These are phyloP conservation scores for Nycteola revayana DNA, from an alignment of 2,888 invertebrate species.

Conservation along the genomic window DNA sequence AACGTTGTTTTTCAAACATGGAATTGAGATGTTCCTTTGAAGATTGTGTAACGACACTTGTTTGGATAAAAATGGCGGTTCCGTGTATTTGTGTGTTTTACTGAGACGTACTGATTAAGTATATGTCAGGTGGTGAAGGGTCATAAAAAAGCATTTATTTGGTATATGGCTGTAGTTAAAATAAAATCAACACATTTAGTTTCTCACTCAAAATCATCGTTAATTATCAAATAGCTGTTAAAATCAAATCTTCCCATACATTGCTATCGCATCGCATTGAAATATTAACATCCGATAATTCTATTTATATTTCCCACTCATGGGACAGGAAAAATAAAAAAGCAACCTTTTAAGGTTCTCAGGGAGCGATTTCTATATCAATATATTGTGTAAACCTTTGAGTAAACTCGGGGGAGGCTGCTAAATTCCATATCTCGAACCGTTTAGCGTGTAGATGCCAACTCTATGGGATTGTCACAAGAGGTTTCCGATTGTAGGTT, in stretches of 20 bases:
- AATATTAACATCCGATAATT: conserved; percentile 50
- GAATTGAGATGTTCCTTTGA: conserved; percentile 32
- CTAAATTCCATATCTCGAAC: conserved; percentile 77
- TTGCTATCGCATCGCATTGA: conserved; percentile 27
- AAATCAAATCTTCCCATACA: not conserved
- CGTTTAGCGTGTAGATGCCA: conserved; percentile 56
- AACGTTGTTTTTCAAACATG: conserved; percentile 28
- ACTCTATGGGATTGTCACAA: conserved; percentile 39
- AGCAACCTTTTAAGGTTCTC: conserved; percentile 49
- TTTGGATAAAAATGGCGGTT: not conserved
- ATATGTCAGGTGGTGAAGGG: too few relatives aligned
- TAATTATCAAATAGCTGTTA: not conserved
- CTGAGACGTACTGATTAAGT: too few relatives aligned
- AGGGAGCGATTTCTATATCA: conserved; percentile 58
- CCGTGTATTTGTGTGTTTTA: not conserved
- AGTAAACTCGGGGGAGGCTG: conserved; percentile 65
- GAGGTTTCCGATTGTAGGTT: conserved; percentile 39
- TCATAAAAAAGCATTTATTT: too few relatives aligned
- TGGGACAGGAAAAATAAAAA: conserved; percentile 50
- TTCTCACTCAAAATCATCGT: too few relatives aligned
- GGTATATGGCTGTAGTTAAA: too few relatives aligned
- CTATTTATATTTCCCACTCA: conserved; percentile 72
- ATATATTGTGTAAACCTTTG: conserved; percentile 61
- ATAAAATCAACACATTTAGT: too few relatives aligned
- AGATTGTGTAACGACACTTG: not conserved